These are phyloP conservation scores for Pangasius mekongensis DNA, from an alignment of 2,797 vertebrate genomes.

Conservation along the genomic window DNA sequence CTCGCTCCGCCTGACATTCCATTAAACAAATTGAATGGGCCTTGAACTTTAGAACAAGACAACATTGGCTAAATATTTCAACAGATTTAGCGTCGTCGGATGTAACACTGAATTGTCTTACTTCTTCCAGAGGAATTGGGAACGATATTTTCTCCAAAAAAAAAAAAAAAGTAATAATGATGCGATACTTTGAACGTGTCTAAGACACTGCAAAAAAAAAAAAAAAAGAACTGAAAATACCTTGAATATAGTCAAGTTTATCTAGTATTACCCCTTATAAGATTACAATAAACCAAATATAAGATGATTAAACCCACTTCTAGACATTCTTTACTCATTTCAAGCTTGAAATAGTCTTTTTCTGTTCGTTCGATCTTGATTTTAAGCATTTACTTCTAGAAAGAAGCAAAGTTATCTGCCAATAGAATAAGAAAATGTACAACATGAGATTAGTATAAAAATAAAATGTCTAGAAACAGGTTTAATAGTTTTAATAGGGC, in stretches of 20 bases:
- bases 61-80: conserved; percentile 37
- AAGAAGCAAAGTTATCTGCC: background rate
- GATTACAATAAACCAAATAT: background rate
- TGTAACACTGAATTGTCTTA: background rate
- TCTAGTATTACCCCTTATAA: background rate
- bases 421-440: background rate
- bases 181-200: too few species aligned
- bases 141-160: background rate
- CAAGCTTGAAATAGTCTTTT: background rate
- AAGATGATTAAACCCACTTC: background rate
- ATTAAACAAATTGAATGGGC: conserved; percentile 47
- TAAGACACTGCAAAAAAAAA: background rate
- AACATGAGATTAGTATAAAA: background rate
- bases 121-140: background rate
- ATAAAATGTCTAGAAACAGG: background rate
- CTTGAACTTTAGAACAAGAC: conserved; percentile 35
- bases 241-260: background rate
- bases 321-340: background rate
- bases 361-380: background rate
- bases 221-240: background rate
- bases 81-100: conserved; percentile 14
- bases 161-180: too few species aligned
- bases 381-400: background rate
- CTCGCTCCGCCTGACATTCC: conserved; percentile 45
- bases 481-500: background rate